Evolutionary conservation across 2,797 vertebrate genomes (phyloP), one percentile per base, ranked within the genome.

Genomic region (Chiloscyllium punctatum): DNA sequence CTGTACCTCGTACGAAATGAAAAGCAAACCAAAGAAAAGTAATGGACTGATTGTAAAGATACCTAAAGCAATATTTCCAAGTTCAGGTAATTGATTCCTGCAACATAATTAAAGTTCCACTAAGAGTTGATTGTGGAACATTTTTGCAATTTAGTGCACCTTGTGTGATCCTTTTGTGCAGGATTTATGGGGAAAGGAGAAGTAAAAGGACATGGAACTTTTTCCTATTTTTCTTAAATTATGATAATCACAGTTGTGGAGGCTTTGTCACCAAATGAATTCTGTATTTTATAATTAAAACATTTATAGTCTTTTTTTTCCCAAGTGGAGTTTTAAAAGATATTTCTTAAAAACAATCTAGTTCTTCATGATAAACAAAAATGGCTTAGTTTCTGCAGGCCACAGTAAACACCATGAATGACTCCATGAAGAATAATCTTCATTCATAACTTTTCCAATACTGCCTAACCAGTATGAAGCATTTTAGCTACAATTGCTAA

Each of bases 1-100:
- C 66, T 95, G 77, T 96, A 96, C 96, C 97, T 98, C 92, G 96
- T 94, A 95, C 84, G 27, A 9, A 96, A 97, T 1, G 96, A 97
- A 68, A 37, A 30, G 23, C 79, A 77, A 74, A 77, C 42, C 42
- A 51, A 74, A 95, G 51, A 25, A 77, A 51, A 95, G 23, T 71
- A 51, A 94, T 51, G 71, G 71, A 74, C 42, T 53, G 72, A 74
- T n/a, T 53, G 8, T n/a, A 74, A 11, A 94, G 71, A 6, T 27
- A 57, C 94, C 51, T 3, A 53, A 72, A 25, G 8, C 94, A 84
- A 8, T 7, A 23, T 48, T 84, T 84, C 82, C 25, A 53, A 25
- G 23, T 42, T 57, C 68, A 92, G 90, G 66, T 69, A 69, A 62
- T 33, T 68, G 66, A n/a, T 42, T n/a, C 7, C n/a, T 92, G 21